These are phyloP conservation scores for Eupithecia abbreviata DNA, from an alignment of 2,888 invertebrate genomes.

Conservation along the genomic window DNA sequence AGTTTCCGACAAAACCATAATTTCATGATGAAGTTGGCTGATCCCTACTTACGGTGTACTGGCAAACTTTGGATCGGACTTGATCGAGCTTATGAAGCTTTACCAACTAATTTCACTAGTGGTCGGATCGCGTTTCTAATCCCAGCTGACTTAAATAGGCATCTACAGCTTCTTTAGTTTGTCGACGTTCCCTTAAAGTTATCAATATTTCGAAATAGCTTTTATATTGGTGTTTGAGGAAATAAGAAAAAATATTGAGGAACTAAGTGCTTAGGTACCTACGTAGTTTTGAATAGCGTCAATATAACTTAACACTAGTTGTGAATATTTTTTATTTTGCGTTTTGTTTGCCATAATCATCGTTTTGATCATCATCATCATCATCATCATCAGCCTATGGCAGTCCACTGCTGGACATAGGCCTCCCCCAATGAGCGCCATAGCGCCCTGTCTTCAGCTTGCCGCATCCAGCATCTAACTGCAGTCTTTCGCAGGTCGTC, in stretches of 20 bases:
- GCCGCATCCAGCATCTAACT: too few relatives aligned
- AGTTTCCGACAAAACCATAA: slow-evolving; percentile 11
- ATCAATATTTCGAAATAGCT: neutral
- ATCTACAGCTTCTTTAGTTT: neutral
- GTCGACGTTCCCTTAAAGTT: neutral
- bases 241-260: neutral
- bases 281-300: neutral
- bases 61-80: slow-evolving; percentile 31
- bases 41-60: slow-evolving; percentile 25
- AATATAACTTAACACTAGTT: neutral
- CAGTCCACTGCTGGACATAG: too few relatives aligned
- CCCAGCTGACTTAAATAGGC: slow-evolving; percentile 6
- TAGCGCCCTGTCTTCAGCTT: too few relatives aligned
- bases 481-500: too few relatives aligned
- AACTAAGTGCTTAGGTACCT: neutral
- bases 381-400: too few relatives aligned
- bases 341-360: neutral
- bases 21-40: slow-evolving; percentile 3
- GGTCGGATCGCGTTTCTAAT: slow-evolving; percentile 7
- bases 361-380: too few relatives aligned
- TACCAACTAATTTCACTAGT: slow-evolving; percentile 23
- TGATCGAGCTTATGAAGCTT: slow-evolving; percentile 30
- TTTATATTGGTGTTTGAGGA: neutral
- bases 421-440: too few relatives aligned
- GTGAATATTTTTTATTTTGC: too few relatives aligned